Base-by-base conservation (phyloP, 2,113 vertebrate species). In the Catharus fuscescens region DNA sequence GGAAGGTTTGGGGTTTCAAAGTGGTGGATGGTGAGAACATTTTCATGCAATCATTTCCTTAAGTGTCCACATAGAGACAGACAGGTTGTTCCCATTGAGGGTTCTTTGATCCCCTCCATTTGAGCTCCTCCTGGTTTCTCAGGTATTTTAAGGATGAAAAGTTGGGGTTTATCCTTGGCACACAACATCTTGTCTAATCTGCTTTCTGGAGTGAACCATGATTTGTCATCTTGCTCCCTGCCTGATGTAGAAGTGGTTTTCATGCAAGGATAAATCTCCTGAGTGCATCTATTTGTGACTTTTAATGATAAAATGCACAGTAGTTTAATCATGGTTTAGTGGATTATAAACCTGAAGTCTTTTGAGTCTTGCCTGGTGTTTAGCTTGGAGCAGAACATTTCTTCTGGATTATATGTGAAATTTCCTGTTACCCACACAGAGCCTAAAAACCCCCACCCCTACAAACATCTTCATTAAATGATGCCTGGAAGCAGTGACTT, bases 391-490 rank as follows among this genome's bases (percentile, higher is more conserved):
- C 71, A 88, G 81, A 72, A 82, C 50, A 59, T 69, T 38, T 40
- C 62, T 72, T 79, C 70, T 85, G 73, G 73, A 87, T 88, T 82
- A 50, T 45, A 61, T 1, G 3, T 76, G 73, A 64, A 82, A 76
- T 82, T 92, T 86, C 38, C 52, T 90, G 73, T 70, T 90, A 86
- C 24, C 45, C 59, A 69, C 42, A 47, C 53, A 79, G 56, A 53
- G 23, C 52, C 61, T 56, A 77, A 87, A 71, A 42, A 0, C 3
- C 48, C 52, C n/a, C 80, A 81, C 18, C 40, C 31, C 76, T 64
- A 82, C 73, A 92, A 92, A 92, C 20, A 29, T 88, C 93, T 93
- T 94, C 95, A 93, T 96, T 96, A 96, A 96, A 86, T 73, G 62
- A 42, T 95, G 90, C 90, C 95, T 97, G 45, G 62, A 69, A 96